Conservation (phyloP, 2,113 vertebrate genomes). For the Solenodon paradoxus region DNA sequence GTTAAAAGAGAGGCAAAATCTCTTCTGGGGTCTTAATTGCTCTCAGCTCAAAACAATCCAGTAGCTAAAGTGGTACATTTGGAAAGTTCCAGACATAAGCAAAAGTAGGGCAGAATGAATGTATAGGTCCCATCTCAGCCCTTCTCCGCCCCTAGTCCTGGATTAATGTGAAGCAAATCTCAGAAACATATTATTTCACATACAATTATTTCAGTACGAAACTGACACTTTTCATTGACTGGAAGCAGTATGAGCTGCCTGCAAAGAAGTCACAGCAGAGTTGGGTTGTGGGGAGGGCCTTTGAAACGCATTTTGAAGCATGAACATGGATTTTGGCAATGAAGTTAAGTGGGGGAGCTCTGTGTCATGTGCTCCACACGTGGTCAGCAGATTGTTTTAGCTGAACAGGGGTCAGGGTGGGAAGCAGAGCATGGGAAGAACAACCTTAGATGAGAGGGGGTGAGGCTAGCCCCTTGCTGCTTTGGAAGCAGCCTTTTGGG, state of each 20-base stretch:
- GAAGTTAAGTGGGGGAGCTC: neutral
- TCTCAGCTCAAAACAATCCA: neutral
- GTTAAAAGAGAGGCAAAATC: too few relatives aligned
- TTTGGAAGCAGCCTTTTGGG: neutral
- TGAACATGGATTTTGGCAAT: neutral
- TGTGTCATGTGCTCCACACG: fast-evolving
- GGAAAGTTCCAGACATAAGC: neutral
- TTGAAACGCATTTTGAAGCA: neutral
- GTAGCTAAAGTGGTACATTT: neutral
- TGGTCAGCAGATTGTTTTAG: neutral
- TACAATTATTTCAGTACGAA: neutral
- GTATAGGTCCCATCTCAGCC: neutral
- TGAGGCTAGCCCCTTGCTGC: neutral
- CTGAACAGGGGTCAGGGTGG: neutral
- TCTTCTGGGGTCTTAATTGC: neutral
- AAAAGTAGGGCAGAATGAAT: neutral
- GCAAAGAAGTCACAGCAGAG: neutral
- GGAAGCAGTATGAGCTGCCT: neutral
- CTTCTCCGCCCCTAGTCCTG: neutral
- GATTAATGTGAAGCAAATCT: neutral
- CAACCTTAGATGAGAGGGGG: too few relatives aligned
- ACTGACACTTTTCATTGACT: neutral
- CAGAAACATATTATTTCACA: neutral
- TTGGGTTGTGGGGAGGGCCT: neutral
- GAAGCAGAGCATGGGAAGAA: neutral